Evolutionary conservation across 2,797 vertebrate genomes (phyloP).

Genomic region (Xiphorhynchus erythropygius): DNA sequence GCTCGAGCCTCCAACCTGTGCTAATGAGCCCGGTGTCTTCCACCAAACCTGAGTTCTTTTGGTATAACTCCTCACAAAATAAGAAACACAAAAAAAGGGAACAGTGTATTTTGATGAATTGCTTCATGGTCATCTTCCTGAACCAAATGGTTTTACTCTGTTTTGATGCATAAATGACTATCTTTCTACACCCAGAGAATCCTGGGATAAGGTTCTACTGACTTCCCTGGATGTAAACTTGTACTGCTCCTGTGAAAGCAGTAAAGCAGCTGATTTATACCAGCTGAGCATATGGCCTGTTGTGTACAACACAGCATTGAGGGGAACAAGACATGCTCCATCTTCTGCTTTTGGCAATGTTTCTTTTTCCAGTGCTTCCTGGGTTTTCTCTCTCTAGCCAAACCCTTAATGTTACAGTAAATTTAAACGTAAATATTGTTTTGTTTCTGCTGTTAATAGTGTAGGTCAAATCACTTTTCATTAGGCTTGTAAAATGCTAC

Average conservation of each 20-base stretch:
- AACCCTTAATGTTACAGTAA: conserved; percentile 14
- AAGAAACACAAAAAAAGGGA: not conserved
- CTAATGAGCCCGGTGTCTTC: not conserved
- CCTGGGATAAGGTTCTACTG: not conserved
- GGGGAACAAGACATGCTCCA: not conserved
- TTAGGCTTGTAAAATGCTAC: conserved; percentile 50
- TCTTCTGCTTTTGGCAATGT: conserved; percentile 27
- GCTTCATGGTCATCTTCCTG: not conserved
- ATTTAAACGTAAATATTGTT: conserved; percentile 61
- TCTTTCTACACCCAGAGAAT: not conserved
- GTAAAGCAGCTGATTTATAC: conserved; percentile 18
- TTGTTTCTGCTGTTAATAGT: conserved; percentile 46
- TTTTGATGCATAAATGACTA: not conserved
- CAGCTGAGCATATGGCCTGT: not conserved
- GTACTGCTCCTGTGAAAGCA: not conserved
- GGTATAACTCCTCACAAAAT: not conserved
- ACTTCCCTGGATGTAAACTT: not conserved
- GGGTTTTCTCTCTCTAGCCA: conserved; percentile 16
- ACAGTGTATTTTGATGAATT: not conserved
- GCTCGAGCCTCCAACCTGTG: not conserved
- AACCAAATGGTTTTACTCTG: not conserved
- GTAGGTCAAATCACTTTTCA: conserved; percentile 63
- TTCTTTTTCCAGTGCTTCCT: not conserved
- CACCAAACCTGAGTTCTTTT: not conserved
- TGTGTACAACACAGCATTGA: not conserved